Conservation (phyloP, 2,797 vertebrate genomes). For the Aphelocoma californica region DNA sequence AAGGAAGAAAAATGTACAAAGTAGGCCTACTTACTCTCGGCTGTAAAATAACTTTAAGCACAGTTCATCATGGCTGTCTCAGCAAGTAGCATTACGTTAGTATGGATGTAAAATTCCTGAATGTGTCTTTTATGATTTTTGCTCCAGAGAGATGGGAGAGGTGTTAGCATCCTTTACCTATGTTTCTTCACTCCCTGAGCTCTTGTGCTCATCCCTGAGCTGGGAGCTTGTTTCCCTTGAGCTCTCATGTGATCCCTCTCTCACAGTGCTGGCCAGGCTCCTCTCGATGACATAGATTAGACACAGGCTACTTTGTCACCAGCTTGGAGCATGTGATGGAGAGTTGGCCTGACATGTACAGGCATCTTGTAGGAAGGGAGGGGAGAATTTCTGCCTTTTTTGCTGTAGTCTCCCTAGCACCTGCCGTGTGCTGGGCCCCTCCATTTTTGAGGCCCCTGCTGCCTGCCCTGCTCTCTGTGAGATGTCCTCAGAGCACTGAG, state of each 20-base stretch:
- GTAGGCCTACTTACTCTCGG: neutral
- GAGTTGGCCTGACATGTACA: neutral
- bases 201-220: neutral
- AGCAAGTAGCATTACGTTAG: neutral
- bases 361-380: neutral
- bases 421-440: fast-evolving
- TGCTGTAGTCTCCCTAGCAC: neutral
- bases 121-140: neutral
- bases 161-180: neutral
- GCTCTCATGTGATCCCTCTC: neutral
- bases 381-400: neutral
- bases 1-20: neutral
- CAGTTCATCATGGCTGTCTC: fast-evolving
- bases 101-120: neutral
- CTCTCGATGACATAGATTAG: fast-evolving
- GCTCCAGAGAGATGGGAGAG: neutral
- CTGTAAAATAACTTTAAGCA: neutral
- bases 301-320: neutral
- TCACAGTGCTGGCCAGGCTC: neutral
- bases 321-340: neutral
- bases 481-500: neutral
- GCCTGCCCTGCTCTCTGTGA: neutral
- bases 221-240: neutral
- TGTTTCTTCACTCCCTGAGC: neutral
- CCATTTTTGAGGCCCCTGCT: neutral